Evolutionary conservation across 2,797 vertebrate genomes (phyloP).

Genomic region (Argentina silus): DNA sequence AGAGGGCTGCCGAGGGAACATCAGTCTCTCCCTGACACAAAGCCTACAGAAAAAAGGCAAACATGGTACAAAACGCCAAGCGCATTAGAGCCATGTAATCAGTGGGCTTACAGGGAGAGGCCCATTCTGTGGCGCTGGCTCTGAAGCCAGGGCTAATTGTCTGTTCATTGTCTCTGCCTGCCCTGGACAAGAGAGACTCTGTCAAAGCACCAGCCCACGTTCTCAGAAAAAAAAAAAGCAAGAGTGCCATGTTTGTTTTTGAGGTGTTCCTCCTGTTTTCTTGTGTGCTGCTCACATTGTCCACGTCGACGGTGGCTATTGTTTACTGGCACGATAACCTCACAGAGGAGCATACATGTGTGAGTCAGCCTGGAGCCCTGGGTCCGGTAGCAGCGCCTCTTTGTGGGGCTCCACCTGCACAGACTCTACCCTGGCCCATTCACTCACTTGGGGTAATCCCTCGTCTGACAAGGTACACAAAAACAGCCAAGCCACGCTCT

Average conservation of each 20-base stretch:
- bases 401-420: conserved; percentile 6
- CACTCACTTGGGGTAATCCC: conserved; percentile 6
- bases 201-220: conserved; percentile 3
- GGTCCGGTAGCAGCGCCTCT: neutral
- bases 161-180: conserved; percentile 15
- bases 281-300: conserved; percentile 7
- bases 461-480: conserved; percentile 11
- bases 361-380: conserved; percentile 9
- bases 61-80: conserved; percentile 1
- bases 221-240: neutral
- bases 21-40: conserved; percentile 17
- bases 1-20: conserved; percentile 1
- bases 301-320: neutral
- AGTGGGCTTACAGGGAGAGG: conserved; percentile 14
- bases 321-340: conserved; percentile 7
- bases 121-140: neutral
- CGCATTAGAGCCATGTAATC: conserved; percentile 17
- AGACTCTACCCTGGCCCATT: neutral
- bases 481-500: conserved; percentile 3
- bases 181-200: conserved; percentile 18
- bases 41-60: neutral
- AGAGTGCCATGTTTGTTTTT: conserved; percentile 13
- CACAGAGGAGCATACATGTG: neutral
- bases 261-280: conserved; percentile 9
- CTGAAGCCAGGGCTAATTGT: conserved; percentile 14